Evolutionary conservation across 92 coral and sea anemone species (phyloP).

Genomic region (Zoanthus sansibaricus): DNA sequence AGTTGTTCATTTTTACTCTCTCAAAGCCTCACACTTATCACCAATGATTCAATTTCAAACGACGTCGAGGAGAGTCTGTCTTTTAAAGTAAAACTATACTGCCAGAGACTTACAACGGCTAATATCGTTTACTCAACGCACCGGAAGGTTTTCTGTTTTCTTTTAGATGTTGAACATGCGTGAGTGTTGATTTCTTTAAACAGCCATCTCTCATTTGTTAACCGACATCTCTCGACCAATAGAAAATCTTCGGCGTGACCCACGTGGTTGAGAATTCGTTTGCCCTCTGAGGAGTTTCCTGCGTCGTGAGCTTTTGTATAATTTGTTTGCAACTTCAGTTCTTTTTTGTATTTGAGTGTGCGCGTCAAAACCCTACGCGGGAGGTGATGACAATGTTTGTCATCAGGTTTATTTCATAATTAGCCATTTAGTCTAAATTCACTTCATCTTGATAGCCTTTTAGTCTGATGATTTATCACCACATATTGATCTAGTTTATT

Average conservation of each 20-base stretch:
- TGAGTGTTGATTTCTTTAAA: neutral
- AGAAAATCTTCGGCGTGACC: neutral
- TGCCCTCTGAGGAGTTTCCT: neutral
- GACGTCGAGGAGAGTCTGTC: constrained; percentile 18
- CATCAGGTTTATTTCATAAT: constrained; percentile 1
- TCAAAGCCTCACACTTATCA: neutral
- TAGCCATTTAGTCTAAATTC: constrained; percentile 1
- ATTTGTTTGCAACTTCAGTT: neutral
- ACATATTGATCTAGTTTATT: neutral
- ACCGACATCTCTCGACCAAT: constrained; percentile 2
- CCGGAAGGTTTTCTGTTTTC: constrained; percentile 26
- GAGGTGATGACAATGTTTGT: constrained; percentile 1
- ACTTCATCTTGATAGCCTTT: neutral
- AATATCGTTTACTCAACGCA: neutral
- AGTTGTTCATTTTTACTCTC: neutral
- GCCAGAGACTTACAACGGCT: neutral
- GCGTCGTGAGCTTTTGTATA: neutral
- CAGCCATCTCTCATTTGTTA: constrained; percentile 6
- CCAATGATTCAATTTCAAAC: neutral
- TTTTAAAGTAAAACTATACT: neutral
- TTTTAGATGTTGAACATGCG: neutral
- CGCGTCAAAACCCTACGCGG: neutral
- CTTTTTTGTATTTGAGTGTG: neutral
- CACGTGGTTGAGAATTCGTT: constrained; percentile 10
- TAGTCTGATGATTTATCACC: neutral